Base-by-base conservation (phyloP, 2,888 invertebrate species). In the Ariolimax columbianus region DNA sequence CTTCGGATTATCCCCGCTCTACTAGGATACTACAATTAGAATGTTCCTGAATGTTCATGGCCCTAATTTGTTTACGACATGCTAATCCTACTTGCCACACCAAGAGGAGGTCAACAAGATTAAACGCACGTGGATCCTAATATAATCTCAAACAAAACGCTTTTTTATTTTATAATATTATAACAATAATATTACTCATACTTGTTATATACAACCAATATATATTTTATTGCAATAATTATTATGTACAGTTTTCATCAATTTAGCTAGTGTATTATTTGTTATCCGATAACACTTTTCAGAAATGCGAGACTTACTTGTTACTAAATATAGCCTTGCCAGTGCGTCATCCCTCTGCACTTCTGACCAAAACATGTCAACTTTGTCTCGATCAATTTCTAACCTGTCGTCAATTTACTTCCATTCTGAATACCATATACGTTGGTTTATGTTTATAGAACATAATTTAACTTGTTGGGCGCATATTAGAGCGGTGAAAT, bases 311-410 rank as follows among this genome's bases (percentile, higher is more conserved):
- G 75, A 51, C 19, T 75, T 51, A 26, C 26, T 9, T 40, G 82
- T 82, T 82, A 72, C 82, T 82, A 82, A 75, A 82, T 59, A 75
- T 63, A 82, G 43, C 14, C 3, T 17, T 17, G 33, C 63, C 63
- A 79, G 79, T 82, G 84, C 79, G 70, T 78, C 43, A 72, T 33
- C 78, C n/a, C 84, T 38, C 40, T 68, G 79, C 84, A 79, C 79
- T 72, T 79, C 70, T 84, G 79, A 73, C 40, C 77, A 77, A 84
- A 84, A 84, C 84, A 84, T 84, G 84, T 79, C 84, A 84, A 59
- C 73, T 59, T 79, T 36, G 72, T 79, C 84, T 79, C 73, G 55
- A 55, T 11, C 30, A 72, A 72, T 79, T 84, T 84, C 79, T 63
- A 55, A 73, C 73, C 63, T 79, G 59, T 77, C 79, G 33, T 79